Evolutionary conservation across 2,797 vertebrate genomes (phyloP).

Genomic region (Cheirogaleus major): DNA sequence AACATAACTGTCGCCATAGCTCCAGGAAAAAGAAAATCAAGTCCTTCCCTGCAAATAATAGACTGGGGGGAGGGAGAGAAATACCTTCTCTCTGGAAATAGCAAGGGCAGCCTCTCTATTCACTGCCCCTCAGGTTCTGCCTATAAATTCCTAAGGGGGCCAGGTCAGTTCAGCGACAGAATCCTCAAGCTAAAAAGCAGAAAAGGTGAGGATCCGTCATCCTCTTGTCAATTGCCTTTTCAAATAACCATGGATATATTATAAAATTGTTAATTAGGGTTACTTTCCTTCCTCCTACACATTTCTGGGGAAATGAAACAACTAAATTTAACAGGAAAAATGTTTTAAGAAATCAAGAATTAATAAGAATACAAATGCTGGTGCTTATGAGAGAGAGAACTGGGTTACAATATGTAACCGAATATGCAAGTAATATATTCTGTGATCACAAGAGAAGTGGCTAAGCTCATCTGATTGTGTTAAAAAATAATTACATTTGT

Average conservation of each 20-base stretch:
- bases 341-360: not conserved
- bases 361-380: not conserved
- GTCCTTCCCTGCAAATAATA: not conserved
- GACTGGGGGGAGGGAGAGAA: not conserved
- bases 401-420: not conserved
- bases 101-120: not conserved
- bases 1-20: not conserved
- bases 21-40: not conserved
- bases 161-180: not conserved
- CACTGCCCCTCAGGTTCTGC: not conserved
- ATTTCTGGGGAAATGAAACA: not conserved
- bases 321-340: constrained; percentile 24
- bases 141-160: not conserved
- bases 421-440: not conserved
- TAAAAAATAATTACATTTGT: constrained; percentile 4
- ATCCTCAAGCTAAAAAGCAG: not conserved
- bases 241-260: not conserved
- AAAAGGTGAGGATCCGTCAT: not conserved
- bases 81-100: too few relatives aligned
- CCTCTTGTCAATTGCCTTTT: not conserved
- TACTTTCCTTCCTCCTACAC: not conserved
- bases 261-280: not conserved
- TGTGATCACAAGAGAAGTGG: not conserved
- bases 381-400: not conserved
- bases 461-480: not conserved